Base-by-base conservation (phyloP, 1,140 invertebrate species). In the Drosophila watanabei region DNA sequence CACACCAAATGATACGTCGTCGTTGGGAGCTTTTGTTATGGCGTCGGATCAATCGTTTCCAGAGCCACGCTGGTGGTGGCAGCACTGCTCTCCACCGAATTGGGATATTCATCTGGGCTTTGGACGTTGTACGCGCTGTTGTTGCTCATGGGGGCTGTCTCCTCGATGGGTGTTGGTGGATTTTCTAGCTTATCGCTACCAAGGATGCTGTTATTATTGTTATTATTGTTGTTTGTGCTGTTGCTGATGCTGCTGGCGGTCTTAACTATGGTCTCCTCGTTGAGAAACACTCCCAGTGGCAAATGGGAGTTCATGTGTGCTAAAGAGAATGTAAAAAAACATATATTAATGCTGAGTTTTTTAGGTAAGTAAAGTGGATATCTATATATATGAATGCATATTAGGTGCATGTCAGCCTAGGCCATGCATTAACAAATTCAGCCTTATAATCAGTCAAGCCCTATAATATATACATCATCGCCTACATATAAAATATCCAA, bases 301-400 rank as follows among this genome's bases (percentile, higher is more conserved):
- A 88, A 57, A 54, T 91, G 84, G 2, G 80, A 66, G 51, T 84
- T 88, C 65, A 91, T 84, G 52, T 91, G 88, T n/a, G 81, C 88
- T 88, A 65, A 39, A 48, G 48, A 45, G 43, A 60, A 69, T 30
- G 0, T 20, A 58, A 30, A 14, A 35, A 24, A 72, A 52, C 24
- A 59, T 37, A 66, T 30, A 65, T 59, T 52, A 43, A 9, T 63
- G 9, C 1, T 13, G 35, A 35, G 8, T n/a, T 24, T 52, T n/a
- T 52, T 24, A 9, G 4, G 2, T 54, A 37, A 16, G 14, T 6
- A 3, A 37, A 16, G 10, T 16, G 13, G 20, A 37, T 56, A 56
- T 8, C 4, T 33, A 18, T 33, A 33, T 54, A 52, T 14, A 56
- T 5, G n/a, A 3, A 51, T 51, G 33, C 33, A 37, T 49, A 28